These are phyloP conservation scores for Lasioglossum marginatum DNA, from an alignment of 2,888 invertebrate species.

Conservation along the genomic window DNA sequence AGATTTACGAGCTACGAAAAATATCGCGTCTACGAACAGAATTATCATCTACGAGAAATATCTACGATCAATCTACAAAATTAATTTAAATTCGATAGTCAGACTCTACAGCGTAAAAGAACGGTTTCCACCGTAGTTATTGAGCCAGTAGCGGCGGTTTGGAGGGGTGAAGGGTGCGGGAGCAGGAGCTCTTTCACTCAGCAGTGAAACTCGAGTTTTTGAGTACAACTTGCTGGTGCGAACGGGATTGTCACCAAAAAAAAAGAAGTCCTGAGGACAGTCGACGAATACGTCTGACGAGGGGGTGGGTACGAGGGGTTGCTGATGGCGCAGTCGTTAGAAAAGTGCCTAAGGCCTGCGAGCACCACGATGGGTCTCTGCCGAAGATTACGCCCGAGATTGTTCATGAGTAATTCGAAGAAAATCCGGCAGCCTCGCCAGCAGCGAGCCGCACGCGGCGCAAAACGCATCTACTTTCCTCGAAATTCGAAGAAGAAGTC, in stretches of 20 bases:
- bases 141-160: background rate
- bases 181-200: background rate
- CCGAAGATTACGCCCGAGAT: slow-evolving; percentile 11
- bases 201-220: background rate
- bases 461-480: background rate
- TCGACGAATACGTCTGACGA: background rate
- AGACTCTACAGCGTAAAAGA: background rate
- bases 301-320: background rate
- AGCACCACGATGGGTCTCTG: background rate
- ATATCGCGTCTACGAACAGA: background rate
- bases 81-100: background rate
- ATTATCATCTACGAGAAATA: background rate
- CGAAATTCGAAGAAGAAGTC: slow-evolving; percentile 8
- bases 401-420: slow-evolving; percentile 13
- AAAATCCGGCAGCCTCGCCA: background rate
- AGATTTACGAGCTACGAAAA: background rate
- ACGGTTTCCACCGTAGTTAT: background rate
- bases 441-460: background rate
- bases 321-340: background rate
- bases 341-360: slow-evolving; percentile 6
- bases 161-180: background rate
- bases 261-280: slow-evolving; percentile 1
- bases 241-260: slow-evolving; percentile 1
- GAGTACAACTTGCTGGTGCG: slow-evolving; percentile 13
- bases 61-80: background rate